Conservation (phyloP, 2,888 invertebrate species). For the Aphrophora alni region DNA sequence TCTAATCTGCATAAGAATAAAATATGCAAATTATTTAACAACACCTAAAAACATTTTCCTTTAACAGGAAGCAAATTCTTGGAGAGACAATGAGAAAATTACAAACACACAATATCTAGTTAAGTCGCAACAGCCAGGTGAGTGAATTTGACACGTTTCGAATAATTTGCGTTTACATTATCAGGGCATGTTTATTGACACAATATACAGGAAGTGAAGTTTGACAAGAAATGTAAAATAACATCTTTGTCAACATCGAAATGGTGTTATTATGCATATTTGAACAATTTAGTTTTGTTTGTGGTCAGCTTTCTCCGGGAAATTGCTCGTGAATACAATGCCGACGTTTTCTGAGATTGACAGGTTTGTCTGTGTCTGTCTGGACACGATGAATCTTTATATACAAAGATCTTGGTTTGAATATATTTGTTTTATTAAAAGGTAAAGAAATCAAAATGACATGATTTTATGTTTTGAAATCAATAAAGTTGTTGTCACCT, state of each 20-base stretch:
- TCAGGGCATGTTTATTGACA: background rate
- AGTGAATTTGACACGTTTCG: background rate
- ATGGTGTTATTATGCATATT: too few relatives aligned
- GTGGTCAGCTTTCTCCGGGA: background rate
- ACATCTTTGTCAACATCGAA: too few relatives aligned
- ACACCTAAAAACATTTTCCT: background rate
- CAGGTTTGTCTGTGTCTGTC: background rate
- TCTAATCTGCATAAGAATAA: too few relatives aligned
- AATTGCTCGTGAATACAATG: background rate
- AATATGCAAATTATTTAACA: too few relatives aligned
- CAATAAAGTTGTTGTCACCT: background rate
- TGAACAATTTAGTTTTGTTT: background rate
- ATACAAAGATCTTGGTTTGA: background rate
- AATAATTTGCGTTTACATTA: background rate
- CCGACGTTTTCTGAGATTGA: background rate
- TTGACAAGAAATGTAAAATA: too few relatives aligned
- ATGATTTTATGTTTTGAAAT: background rate
- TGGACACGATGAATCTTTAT: background rate
- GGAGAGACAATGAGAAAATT: background rate
- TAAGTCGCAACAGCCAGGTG: background rate
- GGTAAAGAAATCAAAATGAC: too few relatives aligned
- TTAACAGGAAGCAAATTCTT: background rate
- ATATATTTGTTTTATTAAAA: background rate
- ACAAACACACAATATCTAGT: background rate
- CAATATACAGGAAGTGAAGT: background rate